Conservation (phyloP, 2,888 invertebrate species). For the Ennomos quercinarius region DNA sequence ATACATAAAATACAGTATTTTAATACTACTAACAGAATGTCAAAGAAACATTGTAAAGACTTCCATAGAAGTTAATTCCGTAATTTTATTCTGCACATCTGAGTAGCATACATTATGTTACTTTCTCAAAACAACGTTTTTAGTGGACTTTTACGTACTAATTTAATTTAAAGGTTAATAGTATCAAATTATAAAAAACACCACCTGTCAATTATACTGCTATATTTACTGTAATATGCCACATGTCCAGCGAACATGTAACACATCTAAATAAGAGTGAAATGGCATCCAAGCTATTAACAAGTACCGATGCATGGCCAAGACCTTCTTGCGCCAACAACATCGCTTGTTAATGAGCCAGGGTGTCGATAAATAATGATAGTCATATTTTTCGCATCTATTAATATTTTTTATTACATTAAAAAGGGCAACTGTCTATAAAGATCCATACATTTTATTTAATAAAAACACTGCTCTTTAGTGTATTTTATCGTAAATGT, state of each 20-base stretch:
- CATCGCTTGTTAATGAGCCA: constrained; percentile 27
- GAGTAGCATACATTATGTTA: constrained; percentile 18
- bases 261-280: constrained; percentile 43
- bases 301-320: constrained; percentile 30
- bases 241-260: constrained; percentile 28
- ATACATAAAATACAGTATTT: constrained; percentile 10
- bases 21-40: constrained; percentile 27
- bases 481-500: constrained; percentile 26
- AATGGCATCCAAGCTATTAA: constrained; percentile 41
- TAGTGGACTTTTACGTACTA: constrained; percentile 21
- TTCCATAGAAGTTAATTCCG: constrained; percentile 27
- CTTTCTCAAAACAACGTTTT: constrained; percentile 22
- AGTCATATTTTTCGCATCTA: constrained; percentile 33
- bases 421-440: constrained; percentile 20
- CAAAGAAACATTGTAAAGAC: constrained; percentile 25
- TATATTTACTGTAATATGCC: constrained; percentile 44
- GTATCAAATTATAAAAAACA: constrained; percentile 44
- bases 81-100: constrained; percentile 38
- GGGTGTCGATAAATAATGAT: constrained; percentile 28
- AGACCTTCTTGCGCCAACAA: constrained; percentile 41
- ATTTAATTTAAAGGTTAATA: constrained; percentile 50
- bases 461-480: constrained; percentile 19
- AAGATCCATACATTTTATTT: constrained; percentile 20
- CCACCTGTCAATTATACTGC: constrained; percentile 52
- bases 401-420: constrained; percentile 24